These are phyloP conservation scores for Centruroides sculpturatus DNA, from an alignment of 1,140 invertebrate genomes.

Conservation along the genomic window DNA sequence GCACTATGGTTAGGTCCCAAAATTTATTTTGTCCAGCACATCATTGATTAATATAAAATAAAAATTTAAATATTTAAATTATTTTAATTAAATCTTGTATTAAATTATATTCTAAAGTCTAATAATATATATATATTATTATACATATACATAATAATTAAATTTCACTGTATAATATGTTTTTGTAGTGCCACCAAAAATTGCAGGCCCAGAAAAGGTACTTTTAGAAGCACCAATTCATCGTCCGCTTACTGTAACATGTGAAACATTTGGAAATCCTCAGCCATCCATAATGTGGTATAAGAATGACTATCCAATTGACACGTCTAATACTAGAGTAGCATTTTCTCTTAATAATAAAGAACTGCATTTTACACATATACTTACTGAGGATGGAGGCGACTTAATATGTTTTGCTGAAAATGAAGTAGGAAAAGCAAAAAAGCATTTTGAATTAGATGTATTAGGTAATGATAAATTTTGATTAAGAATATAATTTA, in stretches of 20 bases:
- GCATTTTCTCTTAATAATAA: too few relatives aligned
- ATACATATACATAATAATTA: neutral
- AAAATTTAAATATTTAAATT: too few relatives aligned
- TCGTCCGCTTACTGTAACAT: constrained; percentile 18
- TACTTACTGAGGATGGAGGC: constrained; percentile 49
- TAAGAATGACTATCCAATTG: constrained; percentile 34
- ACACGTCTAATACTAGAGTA: too few relatives aligned
- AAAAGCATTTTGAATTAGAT: constrained; percentile 29
- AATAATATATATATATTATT: too few relatives aligned
- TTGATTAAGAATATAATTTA: too few relatives aligned
- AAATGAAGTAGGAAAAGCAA: constrained; percentile 64
- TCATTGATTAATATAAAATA: too few relatives aligned
- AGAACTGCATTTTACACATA: neutral
- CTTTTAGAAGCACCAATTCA: constrained; percentile 29
- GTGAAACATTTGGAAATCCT: constrained; percentile 20
- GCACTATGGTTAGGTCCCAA: too few relatives aligned
- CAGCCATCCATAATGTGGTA: constrained; percentile 23
- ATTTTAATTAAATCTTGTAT: too few relatives aligned
- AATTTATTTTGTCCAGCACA: too few relatives aligned
- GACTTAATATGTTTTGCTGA: constrained; percentile 69
- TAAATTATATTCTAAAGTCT: too few relatives aligned
- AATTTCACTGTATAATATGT: neutral
- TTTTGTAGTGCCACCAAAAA: constrained; percentile 20
- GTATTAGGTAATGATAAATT: constrained; percentile 8
- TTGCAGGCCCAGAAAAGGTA: constrained; percentile 19